These are phyloP conservation scores for Pelagia noctiluca DNA, from an alignment of 30 jellyfish, hydroid and myxozoan genomes.

Conservation along the genomic window DNA sequence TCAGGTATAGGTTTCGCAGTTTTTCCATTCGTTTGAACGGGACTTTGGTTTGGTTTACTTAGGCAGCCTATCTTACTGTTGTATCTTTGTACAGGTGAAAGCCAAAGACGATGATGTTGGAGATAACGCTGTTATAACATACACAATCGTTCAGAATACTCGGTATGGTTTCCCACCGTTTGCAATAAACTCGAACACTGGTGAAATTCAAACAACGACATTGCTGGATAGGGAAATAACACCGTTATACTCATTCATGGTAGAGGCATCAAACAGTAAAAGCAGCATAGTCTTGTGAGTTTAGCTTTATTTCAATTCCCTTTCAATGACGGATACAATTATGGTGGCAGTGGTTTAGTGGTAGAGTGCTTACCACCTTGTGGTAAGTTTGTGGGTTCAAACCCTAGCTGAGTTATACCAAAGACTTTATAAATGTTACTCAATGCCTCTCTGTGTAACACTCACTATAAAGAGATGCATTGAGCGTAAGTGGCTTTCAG, in stretches of 20 bases:
- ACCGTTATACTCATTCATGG: conserved; percentile 16
- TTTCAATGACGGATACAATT: too few relatives aligned
- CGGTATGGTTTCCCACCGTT: conserved; percentile 7
- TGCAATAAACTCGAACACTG: conserved; percentile 39
- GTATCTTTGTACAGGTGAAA: conserved; percentile 1
- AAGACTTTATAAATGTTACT: too few relatives aligned
- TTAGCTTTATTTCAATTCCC: neutral
- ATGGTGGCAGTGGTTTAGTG: too few relatives aligned
- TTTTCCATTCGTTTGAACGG: too few relatives aligned
- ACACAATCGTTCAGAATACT: conserved; percentile 2
- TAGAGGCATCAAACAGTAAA: conserved; percentile 60
- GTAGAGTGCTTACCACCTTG: too few relatives aligned
- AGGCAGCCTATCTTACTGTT: neutral
- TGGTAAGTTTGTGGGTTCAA: too few relatives aligned
- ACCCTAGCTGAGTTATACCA: too few relatives aligned
- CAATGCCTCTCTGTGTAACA: too few relatives aligned
- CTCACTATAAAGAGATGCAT: too few relatives aligned
- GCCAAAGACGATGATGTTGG: conserved; percentile 67
- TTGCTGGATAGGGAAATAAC: conserved; percentile 71
- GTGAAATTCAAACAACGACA: conserved; percentile 26
- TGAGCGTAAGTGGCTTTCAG: too few relatives aligned
- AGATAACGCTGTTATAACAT: conserved; percentile 36
- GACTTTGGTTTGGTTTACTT: too few relatives aligned
- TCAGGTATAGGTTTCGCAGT: too few relatives aligned
- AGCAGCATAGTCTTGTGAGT: conserved; percentile 26